Base-by-base conservation (phyloP, 2,888 invertebrate genomes). In the Dusona sp. region DNA sequence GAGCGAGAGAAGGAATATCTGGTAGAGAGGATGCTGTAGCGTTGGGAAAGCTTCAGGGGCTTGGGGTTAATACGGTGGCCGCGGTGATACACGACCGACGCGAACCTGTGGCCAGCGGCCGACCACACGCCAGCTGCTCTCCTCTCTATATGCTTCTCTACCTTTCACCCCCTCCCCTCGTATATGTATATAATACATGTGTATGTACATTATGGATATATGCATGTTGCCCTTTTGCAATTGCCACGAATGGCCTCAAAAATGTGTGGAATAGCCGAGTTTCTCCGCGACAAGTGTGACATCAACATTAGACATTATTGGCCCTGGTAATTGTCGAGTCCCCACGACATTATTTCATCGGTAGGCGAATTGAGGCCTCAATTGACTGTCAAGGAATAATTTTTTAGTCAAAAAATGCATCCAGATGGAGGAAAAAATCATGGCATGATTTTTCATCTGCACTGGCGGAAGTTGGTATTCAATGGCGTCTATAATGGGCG, bases 61-160 rank as follows among this genome's bases (percentile, higher is more conserved):
- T 93, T 92, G 93, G 92, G 93, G 93, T 93, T 93, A 93, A 93
- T 93, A 93, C 92, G 91, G 92, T 92, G 93, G 92, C 93, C 91
- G 86, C 86, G 91, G 93, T 93, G 93, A 94, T 93, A 93, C 93
- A 94, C 93, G 93, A 92, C 91, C 92, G 90, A 92, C 92, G 93
- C 93, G 92, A 89, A 91, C 91, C 91, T 92, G 93, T 90, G 93
- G 93, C 91, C 90, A 88, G 88, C 90, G 93, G 93, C 92, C 93
- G 91, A 94, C 94, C 94, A 90, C 94, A 93, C 93, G 92, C 94
- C 94, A 94, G 93, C 92, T 93, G 94, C 92, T 91, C 91, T 87
- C 90, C 90, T 90, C 90, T 73, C 73, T 42, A 22, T 48, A 57
- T 19, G 22, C 75, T 42, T 19, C 61, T 36, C 13, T 36, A 33